Base-by-base conservation (phyloP, 2,888 invertebrate genomes). In the Stomorhina lunata region DNA sequence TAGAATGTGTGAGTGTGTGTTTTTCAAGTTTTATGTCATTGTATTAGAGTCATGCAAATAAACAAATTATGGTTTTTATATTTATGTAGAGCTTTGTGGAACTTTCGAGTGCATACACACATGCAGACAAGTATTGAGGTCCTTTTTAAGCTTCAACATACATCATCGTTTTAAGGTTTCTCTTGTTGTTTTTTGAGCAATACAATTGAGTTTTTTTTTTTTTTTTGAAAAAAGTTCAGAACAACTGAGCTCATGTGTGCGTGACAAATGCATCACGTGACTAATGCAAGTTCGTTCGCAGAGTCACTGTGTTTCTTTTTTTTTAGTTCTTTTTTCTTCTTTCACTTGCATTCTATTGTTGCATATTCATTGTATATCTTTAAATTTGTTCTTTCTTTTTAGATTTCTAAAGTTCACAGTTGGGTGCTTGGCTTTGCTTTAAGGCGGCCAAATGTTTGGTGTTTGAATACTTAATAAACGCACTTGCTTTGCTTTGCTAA, bases 221-320 rank as follows among this genome's bases (percentile, higher is more conserved):
- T 29, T 73, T 48, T 45, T 48, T n/a, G 55, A 50, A 45, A 57
- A 32, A 29, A 59, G 53, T 43, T 53, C 57, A 65, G n/a, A n/a
- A n/a, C 43, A 63, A 65, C 27, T 73, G 53, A 40, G 71, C 32
- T 71, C 45, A 45, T 79, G 71, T 82, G 82, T 82, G 79, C 82
- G 59, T 79, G 71, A 82, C 71, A 79, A 82, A 76, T 76, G 53
- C 53, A 79, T 76, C 82, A 75, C 79, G 82, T 79, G 82, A 79
- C 75, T 75, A 59, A 66, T 79, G 69, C 66, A 55, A 79, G 40
- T 79, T 79, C 27, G 40, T 66, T 29, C 27, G 50, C 32, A 79
- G 50, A 50, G 57, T 59, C 55, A 43, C 20, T 61, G 5, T 10
- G n/a, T n/a, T n/a, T n/a, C n/a, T n/a, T n/a, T n/a, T n/a, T n/a